Evolutionary conservation across 2,797 vertebrate species (phyloP).

Genomic region (Anguilla marmorata): DNA sequence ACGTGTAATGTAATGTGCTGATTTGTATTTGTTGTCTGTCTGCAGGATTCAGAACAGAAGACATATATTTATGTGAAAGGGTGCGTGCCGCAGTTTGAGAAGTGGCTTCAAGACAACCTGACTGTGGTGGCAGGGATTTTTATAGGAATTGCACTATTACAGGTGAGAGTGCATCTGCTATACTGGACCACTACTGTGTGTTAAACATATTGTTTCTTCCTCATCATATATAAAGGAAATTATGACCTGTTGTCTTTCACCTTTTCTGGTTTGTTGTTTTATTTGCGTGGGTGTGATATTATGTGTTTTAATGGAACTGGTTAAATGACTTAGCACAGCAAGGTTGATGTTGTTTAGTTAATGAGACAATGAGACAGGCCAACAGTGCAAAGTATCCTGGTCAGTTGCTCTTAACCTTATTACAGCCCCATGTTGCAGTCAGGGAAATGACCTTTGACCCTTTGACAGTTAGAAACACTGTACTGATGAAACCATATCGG

Average conservation of each 20-base stretch:
- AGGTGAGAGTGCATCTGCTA: slow-evolving; percentile 67
- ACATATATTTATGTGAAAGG: slow-evolving; percentile 95
- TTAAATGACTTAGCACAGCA: background rate
- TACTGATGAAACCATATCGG: background rate
- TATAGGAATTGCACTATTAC: slow-evolving; percentile 91
- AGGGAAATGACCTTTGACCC: background rate
- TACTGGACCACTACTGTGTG: background rate
- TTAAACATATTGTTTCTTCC: background rate
- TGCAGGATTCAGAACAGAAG: slow-evolving; percentile 89
- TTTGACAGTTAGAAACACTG: background rate
- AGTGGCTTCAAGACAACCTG: slow-evolving; percentile 96
- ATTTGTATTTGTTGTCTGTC: background rate
- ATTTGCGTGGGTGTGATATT: background rate
- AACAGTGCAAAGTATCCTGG: background rate
- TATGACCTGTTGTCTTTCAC: background rate
- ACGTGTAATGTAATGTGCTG: background rate
- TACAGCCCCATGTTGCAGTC: background rate
- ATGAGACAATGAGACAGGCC: background rate
- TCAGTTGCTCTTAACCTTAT: background rate
- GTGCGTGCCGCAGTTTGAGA: slow-evolving; percentile 97
- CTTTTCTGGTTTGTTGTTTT: background rate
- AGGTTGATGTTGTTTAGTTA: background rate
- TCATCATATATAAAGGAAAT: background rate
- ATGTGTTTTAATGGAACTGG: background rate
- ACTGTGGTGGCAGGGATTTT: slow-evolving; percentile 95